These are phyloP conservation scores for Sceloporus undulatus DNA, from an alignment of 2,113 vertebrate genomes.

Conservation along the genomic window DNA sequence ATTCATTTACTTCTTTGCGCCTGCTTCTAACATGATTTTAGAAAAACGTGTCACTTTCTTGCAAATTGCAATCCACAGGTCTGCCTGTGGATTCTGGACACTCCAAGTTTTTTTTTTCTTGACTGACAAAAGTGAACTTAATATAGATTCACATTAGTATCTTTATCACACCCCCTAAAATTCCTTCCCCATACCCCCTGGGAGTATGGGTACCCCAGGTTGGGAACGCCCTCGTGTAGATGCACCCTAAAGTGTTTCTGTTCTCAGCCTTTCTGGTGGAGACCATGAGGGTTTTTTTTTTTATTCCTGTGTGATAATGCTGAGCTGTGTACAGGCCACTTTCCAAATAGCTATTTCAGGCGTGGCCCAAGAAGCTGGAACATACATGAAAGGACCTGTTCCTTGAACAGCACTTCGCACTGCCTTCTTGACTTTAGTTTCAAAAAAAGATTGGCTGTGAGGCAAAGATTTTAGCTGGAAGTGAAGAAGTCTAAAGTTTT, in stretches of 20 bases:
- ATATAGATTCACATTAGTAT: no score
- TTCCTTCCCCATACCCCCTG: no score
- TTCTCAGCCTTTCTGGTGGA: neutral
- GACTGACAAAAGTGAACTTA: no score
- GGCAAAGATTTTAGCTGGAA: neutral
- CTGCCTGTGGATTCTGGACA: no score
- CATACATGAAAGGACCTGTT: neutral
- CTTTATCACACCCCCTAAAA: no score
- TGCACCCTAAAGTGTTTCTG: neutral
- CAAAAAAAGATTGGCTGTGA: neutral
- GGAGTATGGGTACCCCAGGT: no score
- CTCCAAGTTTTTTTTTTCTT: no score
- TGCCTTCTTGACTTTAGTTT: neutral
- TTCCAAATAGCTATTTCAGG: neutral
- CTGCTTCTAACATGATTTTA: no score
- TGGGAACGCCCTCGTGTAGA: no score
- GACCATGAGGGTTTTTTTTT: neutral
- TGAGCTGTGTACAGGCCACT: neutral
- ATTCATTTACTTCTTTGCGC: no score
- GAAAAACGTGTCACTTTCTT: no score
- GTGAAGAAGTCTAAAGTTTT: neutral
- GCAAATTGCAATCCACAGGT: no score
- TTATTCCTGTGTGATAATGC: neutral
- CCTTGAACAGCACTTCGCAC: neutral
- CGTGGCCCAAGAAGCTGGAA: neutral